These are phyloP conservation scores for Tretioscincus oriximinensis DNA, from an alignment of 2,113 vertebrate species.

Conservation along the genomic window DNA sequence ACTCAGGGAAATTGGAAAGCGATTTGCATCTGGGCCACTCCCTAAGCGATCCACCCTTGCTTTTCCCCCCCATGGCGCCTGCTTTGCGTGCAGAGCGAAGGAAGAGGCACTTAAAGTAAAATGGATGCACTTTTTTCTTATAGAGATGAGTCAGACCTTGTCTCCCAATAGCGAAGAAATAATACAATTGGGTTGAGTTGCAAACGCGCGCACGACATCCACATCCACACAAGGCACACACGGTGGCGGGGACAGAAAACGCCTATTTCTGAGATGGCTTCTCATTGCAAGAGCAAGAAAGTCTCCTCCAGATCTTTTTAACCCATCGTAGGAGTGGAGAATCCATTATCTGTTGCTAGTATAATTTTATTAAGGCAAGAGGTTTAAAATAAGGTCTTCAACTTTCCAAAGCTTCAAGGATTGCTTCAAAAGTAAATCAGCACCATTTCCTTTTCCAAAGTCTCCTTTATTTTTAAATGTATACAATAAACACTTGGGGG, in stretches of 20 bases:
- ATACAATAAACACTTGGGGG: neutral
- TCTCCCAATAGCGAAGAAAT: constrained; percentile 1
- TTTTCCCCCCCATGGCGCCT: constrained; percentile 3
- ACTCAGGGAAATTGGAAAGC: constrained; percentile 21
- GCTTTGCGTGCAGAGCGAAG: neutral
- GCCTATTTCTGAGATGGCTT: neutral
- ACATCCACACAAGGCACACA: neutral
- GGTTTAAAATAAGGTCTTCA: neutral
- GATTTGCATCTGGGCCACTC: constrained; percentile 42
- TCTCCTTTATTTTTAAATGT: neutral
- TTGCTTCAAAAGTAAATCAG: neutral
- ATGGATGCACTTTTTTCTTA: constrained; percentile 15
- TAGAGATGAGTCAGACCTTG: constrained; percentile 13
- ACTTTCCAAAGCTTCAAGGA: neutral
- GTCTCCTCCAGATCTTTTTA: neutral
- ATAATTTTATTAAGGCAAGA: neutral
- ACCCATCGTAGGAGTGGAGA: neutral
- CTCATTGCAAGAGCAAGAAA: constrained; percentile 5
- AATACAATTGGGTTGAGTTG: neutral
- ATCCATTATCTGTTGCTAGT: neutral
- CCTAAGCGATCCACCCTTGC: constrained; percentile 28
- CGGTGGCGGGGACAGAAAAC: neutral
- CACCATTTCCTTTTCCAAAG: neutral
- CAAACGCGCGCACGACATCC: no score
- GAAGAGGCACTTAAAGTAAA: constrained; percentile 30